phyloP scores from a whole-genome alignment of 2,113 vertebrate genomes.

The Hoplias malabaricus region DNA sequence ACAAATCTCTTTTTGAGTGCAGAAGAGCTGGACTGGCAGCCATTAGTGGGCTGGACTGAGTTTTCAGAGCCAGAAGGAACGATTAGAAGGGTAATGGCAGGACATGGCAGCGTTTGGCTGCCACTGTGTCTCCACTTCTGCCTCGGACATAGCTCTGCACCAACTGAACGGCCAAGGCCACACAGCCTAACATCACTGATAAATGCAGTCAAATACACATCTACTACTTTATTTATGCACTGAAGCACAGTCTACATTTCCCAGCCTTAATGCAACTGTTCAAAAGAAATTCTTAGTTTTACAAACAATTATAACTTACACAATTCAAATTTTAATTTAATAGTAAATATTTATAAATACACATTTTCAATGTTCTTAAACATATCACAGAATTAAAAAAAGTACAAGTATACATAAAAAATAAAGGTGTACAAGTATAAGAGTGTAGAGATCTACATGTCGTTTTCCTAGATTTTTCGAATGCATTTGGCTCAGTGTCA shows the following conservation, averaged over 20 bases:
- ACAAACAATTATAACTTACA: no score
- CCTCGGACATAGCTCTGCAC: background rate
- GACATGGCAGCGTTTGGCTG: conserved; percentile 40
- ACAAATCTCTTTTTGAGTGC: background rate
- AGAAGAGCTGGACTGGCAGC: background rate
- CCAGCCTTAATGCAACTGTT: no score
- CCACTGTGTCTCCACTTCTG: conserved; percentile 32
- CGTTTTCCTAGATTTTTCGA: no score
- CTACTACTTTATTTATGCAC: background rate
- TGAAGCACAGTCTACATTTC: background rate
- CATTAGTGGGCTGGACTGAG: background rate
- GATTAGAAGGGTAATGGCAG: conserved; percentile 34
- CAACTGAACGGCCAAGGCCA: background rate
- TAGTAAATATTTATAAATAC: no score
- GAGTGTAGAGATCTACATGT: no score
- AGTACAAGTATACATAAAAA: no score
- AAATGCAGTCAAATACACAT: background rate
- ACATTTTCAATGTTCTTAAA: no score
- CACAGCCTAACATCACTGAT: background rate
- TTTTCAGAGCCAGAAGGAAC: conserved; percentile 1
- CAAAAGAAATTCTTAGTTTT: no score
- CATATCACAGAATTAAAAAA: no score
- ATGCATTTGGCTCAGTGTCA: no score
- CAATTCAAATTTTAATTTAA: no score
- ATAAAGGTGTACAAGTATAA: no score